A percentile compares a stretch with the other conserved stretches of the same genome.
Evolutionary conservation across 2,888 invertebrate genomes (phyloP).

Genomic region (Microplitis manilae): DNA sequence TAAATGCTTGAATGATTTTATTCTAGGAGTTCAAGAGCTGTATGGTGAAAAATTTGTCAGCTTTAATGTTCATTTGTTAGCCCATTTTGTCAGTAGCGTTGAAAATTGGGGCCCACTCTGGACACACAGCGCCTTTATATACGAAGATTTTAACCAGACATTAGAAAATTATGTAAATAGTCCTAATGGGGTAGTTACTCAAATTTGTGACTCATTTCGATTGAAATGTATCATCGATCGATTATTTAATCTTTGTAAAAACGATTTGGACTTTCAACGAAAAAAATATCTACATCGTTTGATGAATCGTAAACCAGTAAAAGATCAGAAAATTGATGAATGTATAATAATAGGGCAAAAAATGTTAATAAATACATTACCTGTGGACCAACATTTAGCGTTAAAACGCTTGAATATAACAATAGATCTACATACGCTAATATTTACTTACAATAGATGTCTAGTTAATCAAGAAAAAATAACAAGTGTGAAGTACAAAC

Average conservation of each 20-base stretch:
- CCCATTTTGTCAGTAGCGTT: not conserved
- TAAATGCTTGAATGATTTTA: not conserved
- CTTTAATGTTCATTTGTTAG: not conserved
- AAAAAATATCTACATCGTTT: not conserved
- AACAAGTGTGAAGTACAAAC: not conserved
- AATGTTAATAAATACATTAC: not conserved
- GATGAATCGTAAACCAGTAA: not conserved
- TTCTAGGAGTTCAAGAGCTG: not conserved
- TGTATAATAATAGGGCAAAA: not conserved
- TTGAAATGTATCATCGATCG: not conserved
- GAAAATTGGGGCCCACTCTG: not conserved
- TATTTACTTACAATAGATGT: too few species aligned
- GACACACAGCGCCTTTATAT: not conserved
- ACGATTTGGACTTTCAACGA: not conserved
- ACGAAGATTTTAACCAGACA: not conserved
- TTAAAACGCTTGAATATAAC: not conserved
- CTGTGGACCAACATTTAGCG: not conserved
- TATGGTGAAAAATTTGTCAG: not conserved
- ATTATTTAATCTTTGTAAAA: not conserved
- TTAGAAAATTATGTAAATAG: not conserved
- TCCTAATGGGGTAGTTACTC: not conserved
- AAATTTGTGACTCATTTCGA: not conserved
- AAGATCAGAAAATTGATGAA: not conserved
- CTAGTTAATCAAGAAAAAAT: not conserved
- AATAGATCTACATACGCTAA: too few species aligned